Evolutionary conservation across 2,888 invertebrate genomes (phyloP).

Genomic region (Drosophila demipolita): DNA sequence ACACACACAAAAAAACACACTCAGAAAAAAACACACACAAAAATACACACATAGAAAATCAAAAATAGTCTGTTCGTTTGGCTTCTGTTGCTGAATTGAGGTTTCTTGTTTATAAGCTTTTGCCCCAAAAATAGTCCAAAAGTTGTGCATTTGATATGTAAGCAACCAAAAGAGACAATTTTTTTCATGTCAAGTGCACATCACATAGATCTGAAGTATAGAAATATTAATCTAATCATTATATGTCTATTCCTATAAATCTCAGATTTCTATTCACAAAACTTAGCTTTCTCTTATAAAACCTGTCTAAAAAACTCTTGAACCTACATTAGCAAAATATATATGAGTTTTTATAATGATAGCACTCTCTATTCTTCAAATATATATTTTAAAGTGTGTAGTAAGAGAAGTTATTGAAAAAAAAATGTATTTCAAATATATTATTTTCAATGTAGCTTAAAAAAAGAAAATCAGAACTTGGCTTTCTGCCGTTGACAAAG

Average conservation of each 20-base stretch:
- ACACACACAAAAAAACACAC: constrained; percentile 11
- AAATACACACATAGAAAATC: constrained; percentile 16
- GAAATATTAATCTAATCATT: background rate
- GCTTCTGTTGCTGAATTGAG: constrained; percentile 32
- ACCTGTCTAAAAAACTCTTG: background rate
- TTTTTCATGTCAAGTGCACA: background rate
- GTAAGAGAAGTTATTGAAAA: background rate
- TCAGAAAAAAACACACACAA: constrained; percentile 8
- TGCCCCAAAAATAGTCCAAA: constrained; percentile 32
- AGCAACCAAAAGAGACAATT: background rate
- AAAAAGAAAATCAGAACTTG: background rate
- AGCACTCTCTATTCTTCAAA: background rate
- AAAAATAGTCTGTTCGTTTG: constrained; percentile 29
- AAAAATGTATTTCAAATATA: background rate
- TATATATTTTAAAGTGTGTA: background rate
- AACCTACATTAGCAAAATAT: background rate
- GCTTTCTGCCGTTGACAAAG: background rate
- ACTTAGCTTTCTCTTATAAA: background rate
- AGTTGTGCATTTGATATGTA: background rate
- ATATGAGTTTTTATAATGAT: background rate
- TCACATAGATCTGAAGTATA: background rate
- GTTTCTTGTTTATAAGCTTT: constrained; percentile 31
- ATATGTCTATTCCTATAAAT: background rate
- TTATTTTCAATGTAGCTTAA: background rate
- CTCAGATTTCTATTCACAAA: background rate